Conservation (phyloP, 2,113 vertebrate species). For the Amphiprion percula region DNA sequence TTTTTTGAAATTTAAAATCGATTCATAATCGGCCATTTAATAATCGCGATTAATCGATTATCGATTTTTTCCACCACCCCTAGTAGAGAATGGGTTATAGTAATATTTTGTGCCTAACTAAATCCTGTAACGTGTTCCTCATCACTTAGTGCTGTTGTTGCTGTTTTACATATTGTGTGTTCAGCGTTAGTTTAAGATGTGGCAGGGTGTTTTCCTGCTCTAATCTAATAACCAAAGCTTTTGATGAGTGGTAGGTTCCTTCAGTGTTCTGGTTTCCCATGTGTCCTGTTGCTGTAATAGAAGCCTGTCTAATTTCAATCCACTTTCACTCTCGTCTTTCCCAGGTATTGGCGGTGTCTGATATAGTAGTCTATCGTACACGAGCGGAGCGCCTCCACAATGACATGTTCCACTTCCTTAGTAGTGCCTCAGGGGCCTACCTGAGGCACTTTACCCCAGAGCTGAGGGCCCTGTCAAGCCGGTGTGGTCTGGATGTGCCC, state of each 20-base stretch:
- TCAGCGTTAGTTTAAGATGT: not conserved
- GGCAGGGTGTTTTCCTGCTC: no score
- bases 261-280: not conserved
- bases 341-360: conserved; percentile 87
- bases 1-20: no score
- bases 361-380: conserved; percentile 87
- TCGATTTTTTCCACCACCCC: no score
- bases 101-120: not conserved
- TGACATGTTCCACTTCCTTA: conserved; percentile 89
- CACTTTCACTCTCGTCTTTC: not conserved
- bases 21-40: no score
- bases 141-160: not conserved
- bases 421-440: conserved; percentile 87
- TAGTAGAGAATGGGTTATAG: no score
- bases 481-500: conserved; percentile 86
- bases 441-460: conserved; percentile 87
- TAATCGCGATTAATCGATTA: no score
- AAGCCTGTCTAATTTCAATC: not conserved
- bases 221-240: not conserved
- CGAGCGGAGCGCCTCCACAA: conserved; percentile 89
- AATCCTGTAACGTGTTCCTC: not conserved
- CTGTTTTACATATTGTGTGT: not conserved
- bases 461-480: conserved; percentile 84
- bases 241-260: not conserved
- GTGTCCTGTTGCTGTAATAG: not conserved